Evolutionary conservation across 2,797 vertebrate genomes (phyloP).

Genomic region (Pteropus rufus): DNA sequence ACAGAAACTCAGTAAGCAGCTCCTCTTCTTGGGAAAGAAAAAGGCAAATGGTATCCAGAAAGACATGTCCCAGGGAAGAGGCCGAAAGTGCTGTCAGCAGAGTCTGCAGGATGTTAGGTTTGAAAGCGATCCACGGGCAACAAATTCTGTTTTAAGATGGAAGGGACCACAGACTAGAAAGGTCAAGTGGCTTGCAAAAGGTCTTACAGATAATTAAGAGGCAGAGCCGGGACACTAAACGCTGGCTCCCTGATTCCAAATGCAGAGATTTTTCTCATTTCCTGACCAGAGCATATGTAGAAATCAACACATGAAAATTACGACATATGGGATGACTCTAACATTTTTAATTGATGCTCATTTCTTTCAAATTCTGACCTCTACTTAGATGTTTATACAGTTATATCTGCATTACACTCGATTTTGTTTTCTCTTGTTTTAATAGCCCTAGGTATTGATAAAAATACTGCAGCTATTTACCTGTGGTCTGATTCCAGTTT

Average conservation of each 20-base stretch:
- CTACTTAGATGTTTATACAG: neutral
- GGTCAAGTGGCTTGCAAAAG: neutral
- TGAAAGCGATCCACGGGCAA: neutral
- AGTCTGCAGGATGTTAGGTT: neutral
- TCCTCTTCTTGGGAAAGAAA: neutral
- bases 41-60: neutral
- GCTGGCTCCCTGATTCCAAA: neutral
- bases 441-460: neutral
- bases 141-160: neutral
- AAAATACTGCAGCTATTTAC: neutral
- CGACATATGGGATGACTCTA: neutral
- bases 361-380: neutral
- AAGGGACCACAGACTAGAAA: neutral
- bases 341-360: neutral
- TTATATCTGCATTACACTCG: neutral
- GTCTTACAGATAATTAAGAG: neutral
- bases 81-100: neutral
- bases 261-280: neutral
- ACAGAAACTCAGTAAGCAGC: neutral
- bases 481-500: neutral
- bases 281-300: neutral
- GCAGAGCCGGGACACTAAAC: neutral
- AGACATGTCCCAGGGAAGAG: neutral
- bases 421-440: neutral
- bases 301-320: neutral